Conservation (phyloP, 2,888 invertebrate genomes). For the Tridacna gigas region DNA sequence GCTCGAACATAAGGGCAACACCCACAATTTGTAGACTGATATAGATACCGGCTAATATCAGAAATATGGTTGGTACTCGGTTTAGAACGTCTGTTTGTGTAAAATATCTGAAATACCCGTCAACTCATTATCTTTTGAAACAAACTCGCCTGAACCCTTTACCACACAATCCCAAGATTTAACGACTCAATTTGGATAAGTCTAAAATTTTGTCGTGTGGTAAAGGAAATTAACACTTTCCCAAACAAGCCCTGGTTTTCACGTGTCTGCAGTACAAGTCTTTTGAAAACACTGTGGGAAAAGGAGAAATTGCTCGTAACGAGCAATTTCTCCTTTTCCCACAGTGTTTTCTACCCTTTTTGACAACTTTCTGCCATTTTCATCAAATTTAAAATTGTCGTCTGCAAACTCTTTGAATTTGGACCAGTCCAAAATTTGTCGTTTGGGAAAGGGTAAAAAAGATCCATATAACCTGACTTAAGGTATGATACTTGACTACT, state of each 20-base stretch:
- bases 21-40: not conserved
- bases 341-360: not conserved
- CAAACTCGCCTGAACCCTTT: too few relatives aligned
- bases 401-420: not conserved
- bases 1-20: not conserved
- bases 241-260: not conserved
- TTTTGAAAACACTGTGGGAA: constrained; percentile 6
- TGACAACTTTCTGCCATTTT: too few relatives aligned
- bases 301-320: constrained; percentile 6
- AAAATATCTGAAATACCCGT: constrained; percentile 14
- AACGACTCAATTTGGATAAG: too few relatives aligned
- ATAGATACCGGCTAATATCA: constrained; percentile 9
- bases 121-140: too few relatives aligned
- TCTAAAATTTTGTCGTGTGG: too few relatives aligned
- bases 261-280: not conserved
- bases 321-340: too few relatives aligned
- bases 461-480: too few relatives aligned
- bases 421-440: not conserved
- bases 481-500: too few relatives aligned
- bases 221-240: not conserved
- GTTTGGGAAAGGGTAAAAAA: too few relatives aligned
- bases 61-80: constrained; percentile 8
- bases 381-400: too few relatives aligned
- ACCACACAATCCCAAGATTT: too few relatives aligned
- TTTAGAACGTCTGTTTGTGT: not conserved